phyloP scores from a whole-genome alignment of 2,113 vertebrate species.

The Willisornis vidua region DNA sequence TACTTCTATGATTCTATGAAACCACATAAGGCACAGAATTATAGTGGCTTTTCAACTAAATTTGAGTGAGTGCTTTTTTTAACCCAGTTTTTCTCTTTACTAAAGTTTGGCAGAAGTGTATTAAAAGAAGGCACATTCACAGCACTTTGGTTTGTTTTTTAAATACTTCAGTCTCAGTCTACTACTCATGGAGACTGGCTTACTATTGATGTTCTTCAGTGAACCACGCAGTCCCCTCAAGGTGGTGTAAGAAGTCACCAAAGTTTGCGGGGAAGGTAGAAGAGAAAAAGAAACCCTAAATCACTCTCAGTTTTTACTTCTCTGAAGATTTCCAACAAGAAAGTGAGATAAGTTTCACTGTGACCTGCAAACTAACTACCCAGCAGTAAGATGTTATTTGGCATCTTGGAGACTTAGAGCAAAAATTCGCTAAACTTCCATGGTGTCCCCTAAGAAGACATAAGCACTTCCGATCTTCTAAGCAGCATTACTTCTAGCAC shows the following conservation, averaged over 20 bases:
- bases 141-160: neutral
- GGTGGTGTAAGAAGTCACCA: neutral
- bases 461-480: neutral
- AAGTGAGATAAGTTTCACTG: neutral
- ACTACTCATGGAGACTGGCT: neutral
- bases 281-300: neutral
- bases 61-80: neutral
- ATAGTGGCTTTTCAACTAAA: neutral
- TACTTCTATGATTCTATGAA: neutral
- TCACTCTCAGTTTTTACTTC: neutral
- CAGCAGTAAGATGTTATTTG: neutral
- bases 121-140: rapidly evolving
- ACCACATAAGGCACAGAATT: neutral
- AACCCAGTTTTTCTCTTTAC: neutral
- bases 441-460: rapidly evolving
- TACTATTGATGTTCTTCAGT: neutral
- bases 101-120: neutral
- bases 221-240: neutral
- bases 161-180: neutral
- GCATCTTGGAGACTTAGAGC: neutral
- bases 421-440: neutral
- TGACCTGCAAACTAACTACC: neutral
- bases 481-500: neutral
- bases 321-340: neutral
- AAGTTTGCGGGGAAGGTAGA: neutral